Conservation (phyloP, 2,113 vertebrate genomes). For the Pan paniscus region DNA sequence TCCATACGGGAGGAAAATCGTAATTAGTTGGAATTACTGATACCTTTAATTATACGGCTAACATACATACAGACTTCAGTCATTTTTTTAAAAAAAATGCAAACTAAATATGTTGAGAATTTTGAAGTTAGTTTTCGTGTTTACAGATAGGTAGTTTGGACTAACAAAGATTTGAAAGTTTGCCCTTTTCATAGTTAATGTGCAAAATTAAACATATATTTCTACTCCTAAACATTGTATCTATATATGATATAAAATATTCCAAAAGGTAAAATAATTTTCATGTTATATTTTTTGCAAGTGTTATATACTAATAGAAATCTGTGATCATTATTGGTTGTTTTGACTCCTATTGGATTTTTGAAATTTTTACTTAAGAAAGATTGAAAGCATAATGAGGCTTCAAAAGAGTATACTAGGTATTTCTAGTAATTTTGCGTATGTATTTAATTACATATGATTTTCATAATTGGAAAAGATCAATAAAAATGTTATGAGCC, state of each 20-base stretch:
- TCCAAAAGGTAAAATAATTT: not conserved
- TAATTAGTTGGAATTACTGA: not conserved
- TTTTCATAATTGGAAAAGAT: constrained; percentile 44
- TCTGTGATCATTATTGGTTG: not conserved
- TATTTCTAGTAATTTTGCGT: constrained; percentile 18
- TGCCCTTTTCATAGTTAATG: not conserved
- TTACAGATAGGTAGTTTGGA: not conserved
- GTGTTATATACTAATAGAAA: not conserved
- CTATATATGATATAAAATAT: not conserved
- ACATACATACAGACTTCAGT: not conserved
- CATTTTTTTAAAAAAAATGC: not conserved
- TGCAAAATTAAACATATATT: not conserved
- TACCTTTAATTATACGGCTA: not conserved
- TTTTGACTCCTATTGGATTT: constrained; percentile 46
- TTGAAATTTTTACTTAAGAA: constrained; percentile 24
- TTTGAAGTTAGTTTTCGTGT: not conserved
- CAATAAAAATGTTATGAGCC: not conserved
- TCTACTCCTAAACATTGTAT: not conserved
- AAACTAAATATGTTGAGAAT: not conserved
- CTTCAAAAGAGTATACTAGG: not conserved
- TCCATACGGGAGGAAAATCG: not conserved
- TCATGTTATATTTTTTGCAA: not conserved
- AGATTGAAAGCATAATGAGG: not conserved
- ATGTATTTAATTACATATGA: not conserved
- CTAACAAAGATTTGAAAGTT: not conserved